These are phyloP conservation scores for Spodoptera exigua DNA, from an alignment of 2,888 invertebrate species.

Conservation along the genomic window DNA sequence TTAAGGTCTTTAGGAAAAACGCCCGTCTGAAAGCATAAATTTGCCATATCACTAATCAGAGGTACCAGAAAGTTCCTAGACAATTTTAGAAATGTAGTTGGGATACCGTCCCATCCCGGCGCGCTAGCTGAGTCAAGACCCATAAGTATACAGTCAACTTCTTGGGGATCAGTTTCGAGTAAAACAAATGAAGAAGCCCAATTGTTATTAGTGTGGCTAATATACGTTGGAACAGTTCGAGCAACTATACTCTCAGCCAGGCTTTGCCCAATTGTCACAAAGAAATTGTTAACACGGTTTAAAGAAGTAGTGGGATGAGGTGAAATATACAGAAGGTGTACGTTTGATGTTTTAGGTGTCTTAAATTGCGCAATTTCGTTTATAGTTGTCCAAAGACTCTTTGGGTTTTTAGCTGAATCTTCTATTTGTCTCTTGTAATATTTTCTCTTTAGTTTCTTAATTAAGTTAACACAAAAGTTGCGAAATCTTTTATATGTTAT, in stretches of 20 bases:
- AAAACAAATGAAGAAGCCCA: not conserved
- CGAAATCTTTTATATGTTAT: too few species aligned
- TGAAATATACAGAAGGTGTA: not conserved
- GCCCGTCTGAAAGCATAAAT: slow-evolving; percentile 1
- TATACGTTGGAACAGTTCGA: not conserved
- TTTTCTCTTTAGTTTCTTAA: too few species aligned
- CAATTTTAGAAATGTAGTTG: not conserved
- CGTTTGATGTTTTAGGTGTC: not conserved
- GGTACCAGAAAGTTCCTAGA: not conserved
- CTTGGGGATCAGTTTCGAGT: not conserved
- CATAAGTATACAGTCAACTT: slow-evolving; percentile 1
- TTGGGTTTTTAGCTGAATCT: slow-evolving; percentile 36
- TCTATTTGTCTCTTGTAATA: too few species aligned
- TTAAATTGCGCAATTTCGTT: not conserved
- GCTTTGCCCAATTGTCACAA: not conserved
- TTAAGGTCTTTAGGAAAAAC: slow-evolving; percentile 2
- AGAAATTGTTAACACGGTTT: not conserved
- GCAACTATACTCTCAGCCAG: not conserved
- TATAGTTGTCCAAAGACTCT: too few species aligned
- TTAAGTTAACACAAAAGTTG: too few species aligned
- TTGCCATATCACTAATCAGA: not conserved
- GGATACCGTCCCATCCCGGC: slow-evolving; percentile 5
- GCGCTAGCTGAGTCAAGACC: slow-evolving; percentile 1
- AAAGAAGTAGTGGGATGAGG: not conserved
- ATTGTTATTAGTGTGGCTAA: not conserved